phyloP scores from a whole-genome alignment of 2,888 invertebrate species.

The Ormia ochracea region DNA sequence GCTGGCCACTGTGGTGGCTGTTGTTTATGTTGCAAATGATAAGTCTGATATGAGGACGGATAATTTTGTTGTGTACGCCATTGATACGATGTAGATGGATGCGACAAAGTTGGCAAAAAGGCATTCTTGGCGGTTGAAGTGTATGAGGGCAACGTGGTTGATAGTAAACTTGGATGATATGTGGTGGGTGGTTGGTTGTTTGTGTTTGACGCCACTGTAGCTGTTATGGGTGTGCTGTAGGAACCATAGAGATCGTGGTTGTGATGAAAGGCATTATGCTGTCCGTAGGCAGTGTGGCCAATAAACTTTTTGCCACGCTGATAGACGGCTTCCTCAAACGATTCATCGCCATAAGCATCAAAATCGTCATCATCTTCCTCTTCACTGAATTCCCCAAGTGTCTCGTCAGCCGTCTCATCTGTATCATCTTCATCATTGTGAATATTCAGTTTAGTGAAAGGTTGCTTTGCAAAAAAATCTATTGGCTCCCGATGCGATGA shows the following conservation, averaged over 20 bases:
- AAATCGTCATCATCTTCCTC: constrained; percentile 28
- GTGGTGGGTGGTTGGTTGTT: constrained; percentile 44
- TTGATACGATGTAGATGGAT: constrained; percentile 59
- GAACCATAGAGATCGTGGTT: constrained; percentile 63
- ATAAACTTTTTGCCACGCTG: constrained; percentile 50
- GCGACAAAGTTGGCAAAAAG: constrained; percentile 21
- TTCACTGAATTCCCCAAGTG: not conserved
- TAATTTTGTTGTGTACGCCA: constrained; percentile 56
- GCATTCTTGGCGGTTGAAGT: not conserved
- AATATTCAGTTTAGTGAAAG: constrained; percentile 28
- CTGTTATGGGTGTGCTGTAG: constrained; percentile 58
- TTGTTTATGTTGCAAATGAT: constrained; percentile 51
- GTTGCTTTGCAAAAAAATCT: constrained; percentile 38
- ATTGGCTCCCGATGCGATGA: constrained; percentile 9
- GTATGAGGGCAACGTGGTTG: constrained; percentile 24
- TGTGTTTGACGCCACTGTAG: constrained; percentile 52
- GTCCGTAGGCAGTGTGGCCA: constrained; percentile 62
- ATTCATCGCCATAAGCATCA: constrained; percentile 38
- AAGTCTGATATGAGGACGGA: constrained; percentile 53
- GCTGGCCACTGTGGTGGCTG: constrained; percentile 32
- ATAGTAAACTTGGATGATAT: constrained; percentile 43
- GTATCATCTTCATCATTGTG: constrained; percentile 22
- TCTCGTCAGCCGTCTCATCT: constrained; percentile 11
- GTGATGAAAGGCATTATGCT: constrained; percentile 63
- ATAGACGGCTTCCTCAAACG: constrained; percentile 47